These are phyloP conservation scores for Cinclus mexicanus DNA, from an alignment of 2,113 vertebrate species.

Conservation along the genomic window DNA sequence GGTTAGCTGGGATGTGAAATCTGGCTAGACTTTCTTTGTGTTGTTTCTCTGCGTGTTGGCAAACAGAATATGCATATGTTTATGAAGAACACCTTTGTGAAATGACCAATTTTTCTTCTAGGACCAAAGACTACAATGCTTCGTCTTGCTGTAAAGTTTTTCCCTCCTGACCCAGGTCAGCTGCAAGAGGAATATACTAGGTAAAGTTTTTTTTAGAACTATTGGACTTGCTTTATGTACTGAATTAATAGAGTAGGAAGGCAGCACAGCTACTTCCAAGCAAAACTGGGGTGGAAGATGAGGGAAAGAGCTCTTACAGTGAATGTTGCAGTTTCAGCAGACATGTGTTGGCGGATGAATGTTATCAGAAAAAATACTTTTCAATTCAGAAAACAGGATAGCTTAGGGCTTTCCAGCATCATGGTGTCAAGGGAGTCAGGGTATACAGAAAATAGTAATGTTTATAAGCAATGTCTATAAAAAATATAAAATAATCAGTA, in stretches of 20 bases:
- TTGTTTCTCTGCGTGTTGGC: neutral
- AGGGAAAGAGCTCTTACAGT: neutral
- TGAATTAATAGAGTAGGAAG: neutral
- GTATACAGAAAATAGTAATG: accelerated
- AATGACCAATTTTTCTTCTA: slow-evolving; percentile 51
- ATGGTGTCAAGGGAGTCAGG: neutral
- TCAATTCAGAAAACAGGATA: neutral
- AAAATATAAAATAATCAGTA: neutral
- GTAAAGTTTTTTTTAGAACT: slow-evolving; percentile 60
- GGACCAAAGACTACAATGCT: slow-evolving; percentile 88
- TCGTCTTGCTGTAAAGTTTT: slow-evolving; percentile 95
- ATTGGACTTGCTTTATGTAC: neutral
- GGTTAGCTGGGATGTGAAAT: neutral
- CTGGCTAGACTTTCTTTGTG: neutral
- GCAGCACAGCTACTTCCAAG: neutral
- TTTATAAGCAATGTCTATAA: neutral
- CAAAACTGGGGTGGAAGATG: neutral
- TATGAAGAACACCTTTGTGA: neutral
- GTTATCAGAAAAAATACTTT: neutral
- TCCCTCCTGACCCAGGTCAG: slow-evolving; percentile 95
- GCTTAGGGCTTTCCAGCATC: neutral
- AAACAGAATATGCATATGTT: neutral
- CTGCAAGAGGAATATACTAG: slow-evolving; percentile 95
- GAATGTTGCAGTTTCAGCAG: neutral
- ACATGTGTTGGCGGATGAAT: neutral